Evolutionary conservation across 2,888 invertebrate species (phyloP), one percentile per base, ranked within the genome.

Genomic region (Lycophotia porphyrea): DNA sequence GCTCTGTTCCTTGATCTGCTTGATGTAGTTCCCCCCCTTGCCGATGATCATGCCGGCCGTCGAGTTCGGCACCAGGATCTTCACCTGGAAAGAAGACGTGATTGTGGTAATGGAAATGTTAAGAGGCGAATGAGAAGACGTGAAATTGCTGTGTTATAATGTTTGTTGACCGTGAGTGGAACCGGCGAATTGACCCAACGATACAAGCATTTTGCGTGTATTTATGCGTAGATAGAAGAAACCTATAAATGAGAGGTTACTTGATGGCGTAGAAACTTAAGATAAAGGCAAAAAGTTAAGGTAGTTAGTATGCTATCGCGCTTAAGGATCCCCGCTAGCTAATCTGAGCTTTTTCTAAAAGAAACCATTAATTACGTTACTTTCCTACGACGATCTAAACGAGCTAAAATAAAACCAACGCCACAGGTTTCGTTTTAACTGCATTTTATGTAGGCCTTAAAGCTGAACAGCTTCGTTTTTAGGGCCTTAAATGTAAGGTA

Each of bases 1-100:
- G 92, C 98, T 99, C 92, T 98, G 98, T 94, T 99, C 99, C 95
- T 99, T 99, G 90, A 99, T 98, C 96, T 99, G 99, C 95, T 99
- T 99, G 92, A 99, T 99, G 94, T 98, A 99, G 96, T 98, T 98
- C 89, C 99, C 99, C 76, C 98, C 99, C 95, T 99, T 99, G 91
- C 99, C 99, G 93, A 99, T 99, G 89, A 99, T 99, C 99, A 99
- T 99, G 90, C 99, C 99, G 78, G 99, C 99, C 64, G 99, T 99
- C 71, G 99, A 99, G 95, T 99, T 99, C 85, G 99, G 99, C 94
- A 99, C 99, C 90, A 99, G 96, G 91, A 99, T 99, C 97, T 99
- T 99, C 86, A 99, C 99, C 96, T 96, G 94, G 58, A 92, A 92
- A 71, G 83, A 70, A 77, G 78, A 81, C 71, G 78, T 65, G 85